phyloP scores from a whole-genome alignment of 2,797 vertebrate species.

The Chloroceryle inda region DNA sequence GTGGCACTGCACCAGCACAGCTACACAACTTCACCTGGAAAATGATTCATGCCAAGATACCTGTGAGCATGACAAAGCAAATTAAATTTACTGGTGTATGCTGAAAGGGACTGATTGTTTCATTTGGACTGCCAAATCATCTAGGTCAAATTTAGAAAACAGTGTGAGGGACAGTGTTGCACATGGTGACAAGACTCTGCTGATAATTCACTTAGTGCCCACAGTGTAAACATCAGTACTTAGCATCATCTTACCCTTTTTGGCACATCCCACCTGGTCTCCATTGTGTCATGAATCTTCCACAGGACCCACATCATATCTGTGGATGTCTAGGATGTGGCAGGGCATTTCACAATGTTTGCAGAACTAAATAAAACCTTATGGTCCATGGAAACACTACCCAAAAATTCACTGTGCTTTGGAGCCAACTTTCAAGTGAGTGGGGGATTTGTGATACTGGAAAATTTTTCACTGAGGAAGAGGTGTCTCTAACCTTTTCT shows the following conservation, averaged over 20 bases:
- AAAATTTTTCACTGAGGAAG: neutral
- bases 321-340: neutral
- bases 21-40: neutral
- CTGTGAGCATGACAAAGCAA: neutral
- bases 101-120: neutral
- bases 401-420: neutral
- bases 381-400: neutral
- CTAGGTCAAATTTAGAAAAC: neutral
- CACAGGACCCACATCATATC: fast-evolving
- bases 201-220: neutral
- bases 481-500: neutral
- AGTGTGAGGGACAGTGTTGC: neutral
- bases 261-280: neutral
- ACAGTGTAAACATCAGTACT: neutral
- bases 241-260: neutral
- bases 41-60: neutral
- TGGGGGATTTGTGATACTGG: neutral
- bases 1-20: neutral
- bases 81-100: neutral
- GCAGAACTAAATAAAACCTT: neutral
- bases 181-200: fast-evolving
- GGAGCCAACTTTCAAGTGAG: fast-evolving
- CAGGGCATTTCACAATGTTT: neutral
- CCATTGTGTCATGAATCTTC: neutral
- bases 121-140: neutral